These are phyloP conservation scores for Liasis olivaceus DNA, from an alignment of 2,797 vertebrate genomes.

Conservation along the genomic window DNA sequence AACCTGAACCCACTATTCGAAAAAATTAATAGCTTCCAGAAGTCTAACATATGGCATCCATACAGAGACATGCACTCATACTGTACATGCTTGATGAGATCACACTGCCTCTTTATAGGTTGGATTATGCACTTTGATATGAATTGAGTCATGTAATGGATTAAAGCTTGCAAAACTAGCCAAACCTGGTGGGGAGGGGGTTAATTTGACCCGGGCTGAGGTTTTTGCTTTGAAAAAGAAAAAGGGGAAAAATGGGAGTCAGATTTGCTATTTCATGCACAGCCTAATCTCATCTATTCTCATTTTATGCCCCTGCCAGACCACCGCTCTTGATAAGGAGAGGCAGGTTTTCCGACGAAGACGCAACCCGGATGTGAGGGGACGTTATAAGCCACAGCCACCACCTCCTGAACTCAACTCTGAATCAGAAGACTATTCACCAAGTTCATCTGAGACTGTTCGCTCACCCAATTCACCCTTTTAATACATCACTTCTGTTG, in stretches of 20 bases:
- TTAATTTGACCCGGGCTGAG: constrained; percentile 56
- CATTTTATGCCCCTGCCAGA: constrained; percentile 87
- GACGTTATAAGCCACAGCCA: constrained; percentile 74
- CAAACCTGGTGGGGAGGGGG: constrained; percentile 15
- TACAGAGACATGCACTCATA: constrained; percentile 52
- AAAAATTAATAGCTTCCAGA: constrained; percentile 67
- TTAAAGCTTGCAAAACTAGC: constrained; percentile 58
- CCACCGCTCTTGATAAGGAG: constrained; percentile 99
- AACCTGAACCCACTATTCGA: constrained; percentile 60
- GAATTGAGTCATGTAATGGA: constrained; percentile 53
- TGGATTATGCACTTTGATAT: constrained; percentile 52
- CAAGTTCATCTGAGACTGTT: constrained; percentile 90
- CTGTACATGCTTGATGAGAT: constrained; percentile 67
- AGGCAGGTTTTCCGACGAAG: constrained; percentile 98
- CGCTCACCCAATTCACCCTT: constrained; percentile 95
- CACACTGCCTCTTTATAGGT: constrained; percentile 56
- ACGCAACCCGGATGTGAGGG: constrained; percentile 93
- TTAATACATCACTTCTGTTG: constrained; percentile 82
- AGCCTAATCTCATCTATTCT: constrained; percentile 81
- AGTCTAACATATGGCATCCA: constrained; percentile 65
- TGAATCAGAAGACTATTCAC: constrained; percentile 93
- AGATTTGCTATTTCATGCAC: constrained; percentile 58
- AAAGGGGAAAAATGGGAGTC: constrained; percentile 58
- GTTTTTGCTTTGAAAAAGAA: constrained; percentile 59
- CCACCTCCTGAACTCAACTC: constrained; percentile 86